Base-by-base conservation (phyloP, 2,113 vertebrate species). In the Ornithorhynchus anatinus region DNA sequence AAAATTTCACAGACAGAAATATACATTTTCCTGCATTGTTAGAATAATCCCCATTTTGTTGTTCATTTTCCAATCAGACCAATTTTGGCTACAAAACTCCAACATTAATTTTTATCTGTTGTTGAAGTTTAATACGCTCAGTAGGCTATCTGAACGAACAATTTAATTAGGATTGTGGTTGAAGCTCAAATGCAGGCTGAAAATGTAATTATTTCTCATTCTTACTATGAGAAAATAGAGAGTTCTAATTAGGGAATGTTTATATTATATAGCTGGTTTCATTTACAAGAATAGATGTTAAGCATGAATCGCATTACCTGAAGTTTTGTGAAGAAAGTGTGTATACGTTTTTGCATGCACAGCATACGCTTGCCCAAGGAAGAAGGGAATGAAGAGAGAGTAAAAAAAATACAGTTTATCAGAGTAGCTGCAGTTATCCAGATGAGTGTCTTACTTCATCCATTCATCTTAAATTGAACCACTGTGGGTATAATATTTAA, bases 1-100 rank as follows among this genome's bases (percentile, higher is more conserved):
- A 72, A 85, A 90, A 86, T 85, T 83, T 84, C 69, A 81, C 37
- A 72, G 63, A 86, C 65, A 84, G 81, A 88, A 90, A 67, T 79
- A 72, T 51, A 72, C 52, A 63, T 75, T 84, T 85, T 86, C 64
- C 37, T 84, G 35, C 64, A 56, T 56, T 43, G 16, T 74, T 84
- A 2, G 2, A 67, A 75, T 80, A 67, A 88, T 84, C 58, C 63
- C 48, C 58, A 60, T 40, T 85, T 79, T 86, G 84, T 86, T 82
- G 64, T 67, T 43, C 62, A 45, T 58, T 47, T 71, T 58, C 56
- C 42, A 59, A 82, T 66, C 56, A 73, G 70, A 59, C 62, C 69
- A 77, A 56, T 73, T 87, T 84, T 56, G 82, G 62, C 61, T 64
- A 40, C 17, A 27, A 71, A 8, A 67, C 19, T n/a, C 27, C 35